These are phyloP conservation scores for Cottus gobio DNA, from an alignment of 2,113 vertebrate genomes.

Conservation along the genomic window DNA sequence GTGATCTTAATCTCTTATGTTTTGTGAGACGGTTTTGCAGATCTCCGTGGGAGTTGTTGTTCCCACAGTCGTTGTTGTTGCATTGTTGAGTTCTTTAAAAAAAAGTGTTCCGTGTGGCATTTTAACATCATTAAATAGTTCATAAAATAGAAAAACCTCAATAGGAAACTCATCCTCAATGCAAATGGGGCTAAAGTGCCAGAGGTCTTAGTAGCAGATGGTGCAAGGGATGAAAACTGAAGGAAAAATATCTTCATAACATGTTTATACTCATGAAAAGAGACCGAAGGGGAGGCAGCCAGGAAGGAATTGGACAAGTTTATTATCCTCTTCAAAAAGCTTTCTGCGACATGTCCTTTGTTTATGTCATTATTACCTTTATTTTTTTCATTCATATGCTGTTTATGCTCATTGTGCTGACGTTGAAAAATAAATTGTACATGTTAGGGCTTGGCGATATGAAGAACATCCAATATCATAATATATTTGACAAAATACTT, in stretches of 20 bases:
- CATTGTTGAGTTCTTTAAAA: too few species aligned
- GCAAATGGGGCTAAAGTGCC: slow-evolving; percentile 25
- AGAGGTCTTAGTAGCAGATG: slow-evolving; percentile 46
- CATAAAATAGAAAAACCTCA: slow-evolving; percentile 1
- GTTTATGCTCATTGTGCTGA: background rate
- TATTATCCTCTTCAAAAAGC: slow-evolving; percentile 3
- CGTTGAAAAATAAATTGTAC: background rate
- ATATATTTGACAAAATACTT: too few species aligned
- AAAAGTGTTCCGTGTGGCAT: slow-evolving; percentile 22
- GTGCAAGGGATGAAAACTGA: slow-evolving; percentile 17
- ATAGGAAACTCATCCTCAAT: background rate
- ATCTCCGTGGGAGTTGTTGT: background rate
- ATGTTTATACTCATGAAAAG: slow-evolving; percentile 38
- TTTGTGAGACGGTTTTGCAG: background rate
- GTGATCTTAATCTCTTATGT: background rate
- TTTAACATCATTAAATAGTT: slow-evolving; percentile 1
- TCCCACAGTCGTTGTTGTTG: background rate
- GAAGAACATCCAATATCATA: too few species aligned
- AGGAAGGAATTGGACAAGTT: background rate
- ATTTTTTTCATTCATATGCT: background rate
- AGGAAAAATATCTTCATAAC: slow-evolving; percentile 7
- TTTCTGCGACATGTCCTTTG: background rate
- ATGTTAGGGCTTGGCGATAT: too few species aligned
- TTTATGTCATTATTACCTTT: background rate
- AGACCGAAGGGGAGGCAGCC: background rate